Base-by-base conservation (phyloP, 2,113 vertebrate species). In the Mesocricetus auratus region DNA sequence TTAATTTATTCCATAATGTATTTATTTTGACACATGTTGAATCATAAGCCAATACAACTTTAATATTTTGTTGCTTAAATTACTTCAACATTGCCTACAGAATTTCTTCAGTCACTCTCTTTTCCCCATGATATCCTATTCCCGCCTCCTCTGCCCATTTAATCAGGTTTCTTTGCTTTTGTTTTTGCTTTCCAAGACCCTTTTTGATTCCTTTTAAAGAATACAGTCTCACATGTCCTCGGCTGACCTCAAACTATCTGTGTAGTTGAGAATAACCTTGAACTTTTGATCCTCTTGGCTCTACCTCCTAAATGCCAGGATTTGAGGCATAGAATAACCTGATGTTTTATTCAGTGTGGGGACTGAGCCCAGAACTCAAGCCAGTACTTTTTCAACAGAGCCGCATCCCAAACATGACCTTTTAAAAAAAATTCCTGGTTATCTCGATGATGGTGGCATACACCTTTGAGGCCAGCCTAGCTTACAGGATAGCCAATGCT, bases 1-100 rank as follows among this genome's bases (percentile, higher is more conserved):
- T 86, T 79, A 62, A 93, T 91, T 73, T 88, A 86, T 73, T 62
- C 83, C 47, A 39, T 77, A 47, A 82, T 60, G 89, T 81, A 60
- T 86, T 89, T 82, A 58, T 89, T 33, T 71, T n/a, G 71, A 33
- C 42, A n/a, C 33, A 47, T 53, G 7, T 73, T 36, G 53, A 73
- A 42, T 74, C 69, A 81, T 33, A 90, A 86, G 39, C n/a, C 74
- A 91, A 50, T 58, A 47, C 58, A 39, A 60, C 1, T 69, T 90
- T 53, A 45, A 86, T 53, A 86, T 81, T 89, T 86, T 50, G 56
- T 78, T 58, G 47, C 47, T 85, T 62, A 86, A 75, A 66, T 74
- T 68, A 42, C 60, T 93, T 68, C 42, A 29, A 11, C 50, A 50
- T 85, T 85, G 87, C 29, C 69, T 50, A 3, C 3, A 19, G 42